Percentiles rank a stretch among this genome's conserved stretches.
phyloP scores from a whole-genome alignment of 2,113 vertebrate genomes.

The Plotosus lineatus region DNA sequence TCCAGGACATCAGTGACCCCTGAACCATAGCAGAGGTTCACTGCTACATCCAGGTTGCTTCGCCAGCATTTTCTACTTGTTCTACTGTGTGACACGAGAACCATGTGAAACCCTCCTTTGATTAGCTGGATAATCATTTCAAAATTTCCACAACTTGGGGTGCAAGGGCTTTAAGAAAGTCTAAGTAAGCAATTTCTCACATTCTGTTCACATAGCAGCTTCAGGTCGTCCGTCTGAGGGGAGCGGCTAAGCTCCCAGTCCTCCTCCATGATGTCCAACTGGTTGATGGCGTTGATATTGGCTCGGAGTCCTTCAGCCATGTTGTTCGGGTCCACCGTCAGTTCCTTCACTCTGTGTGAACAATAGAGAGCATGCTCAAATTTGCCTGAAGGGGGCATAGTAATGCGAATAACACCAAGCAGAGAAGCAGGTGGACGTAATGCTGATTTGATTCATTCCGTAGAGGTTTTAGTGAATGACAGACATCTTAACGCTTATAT shows the following conservation, averaged over 20 bases:
- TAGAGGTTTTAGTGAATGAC: not conserved
- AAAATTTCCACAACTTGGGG: too few species aligned
- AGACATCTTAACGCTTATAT: not conserved
- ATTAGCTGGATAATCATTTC: too few species aligned
- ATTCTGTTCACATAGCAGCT: slow-evolving; percentile 98
- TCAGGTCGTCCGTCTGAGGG: slow-evolving; percentile 96
- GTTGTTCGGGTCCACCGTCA: slow-evolving; percentile 84
- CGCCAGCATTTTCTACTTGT: too few species aligned
- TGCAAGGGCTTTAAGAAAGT: too few species aligned
- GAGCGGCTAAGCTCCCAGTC: slow-evolving; percentile 90
- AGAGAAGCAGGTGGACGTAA: not conserved
- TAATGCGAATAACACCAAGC: slow-evolving; percentile 29
- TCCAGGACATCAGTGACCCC: too few species aligned
- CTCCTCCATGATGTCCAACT: slow-evolving; percentile 88
- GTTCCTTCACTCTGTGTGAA: slow-evolving; percentile 88
- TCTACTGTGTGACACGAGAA: too few species aligned
- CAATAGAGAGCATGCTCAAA: slow-evolving; percentile 5
- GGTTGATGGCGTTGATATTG: slow-evolving; percentile 83
- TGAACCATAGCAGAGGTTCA: not conserved
- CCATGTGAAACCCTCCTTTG: too few species aligned
- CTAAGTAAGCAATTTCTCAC: slow-evolving; percentile 74
- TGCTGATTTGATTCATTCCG: not conserved
- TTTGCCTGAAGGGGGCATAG: not conserved
- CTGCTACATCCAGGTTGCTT: too few species aligned
- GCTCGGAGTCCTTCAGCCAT: slow-evolving; percentile 82